phyloP scores from a whole-genome alignment of 2,797 vertebrate species.

The Mus spretus region DNA sequence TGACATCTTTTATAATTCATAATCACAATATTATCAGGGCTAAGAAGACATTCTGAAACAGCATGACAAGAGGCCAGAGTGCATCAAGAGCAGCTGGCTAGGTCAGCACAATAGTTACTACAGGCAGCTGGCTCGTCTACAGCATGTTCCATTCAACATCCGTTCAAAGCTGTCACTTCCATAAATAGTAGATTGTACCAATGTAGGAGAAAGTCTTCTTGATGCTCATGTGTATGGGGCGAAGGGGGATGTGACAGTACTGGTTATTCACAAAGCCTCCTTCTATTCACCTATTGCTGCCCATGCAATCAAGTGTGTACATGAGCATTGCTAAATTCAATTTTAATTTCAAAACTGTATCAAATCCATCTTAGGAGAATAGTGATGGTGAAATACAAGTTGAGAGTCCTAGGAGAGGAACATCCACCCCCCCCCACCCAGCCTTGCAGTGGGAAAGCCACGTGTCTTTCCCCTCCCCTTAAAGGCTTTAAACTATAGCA shows the following conservation, averaged over 20 bases:
- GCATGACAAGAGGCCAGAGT: conserved; percentile 34
- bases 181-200: conserved; percentile 69
- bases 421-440: no score
- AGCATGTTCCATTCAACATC: not conserved
- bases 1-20: conserved; percentile 34
- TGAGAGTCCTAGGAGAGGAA: conserved; percentile 1
- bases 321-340: not conserved
- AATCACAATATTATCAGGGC: not conserved
- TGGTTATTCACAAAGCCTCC: conserved; percentile 35
- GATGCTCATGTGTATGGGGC: not conserved
- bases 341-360: conserved; percentile 55
- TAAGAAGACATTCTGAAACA: conserved; percentile 42
- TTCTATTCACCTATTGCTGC: not conserved
- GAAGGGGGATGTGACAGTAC: not conserved
- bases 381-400: not conserved
- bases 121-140: conserved; percentile 56
- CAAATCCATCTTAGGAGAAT: not conserved
- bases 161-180: conserved; percentile 42
- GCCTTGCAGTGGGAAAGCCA: not conserved
- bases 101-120: conserved; percentile 40
- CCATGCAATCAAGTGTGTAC: not conserved
- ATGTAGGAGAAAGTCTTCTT: not conserved
- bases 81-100: conserved; percentile 48
- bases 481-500: conserved; percentile 18
- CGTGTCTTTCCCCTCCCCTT: conserved; percentile 1